Evolutionary conservation across 2,113 vertebrate species (phyloP).

Genomic region (Vanacampus margaritifer): DNA sequence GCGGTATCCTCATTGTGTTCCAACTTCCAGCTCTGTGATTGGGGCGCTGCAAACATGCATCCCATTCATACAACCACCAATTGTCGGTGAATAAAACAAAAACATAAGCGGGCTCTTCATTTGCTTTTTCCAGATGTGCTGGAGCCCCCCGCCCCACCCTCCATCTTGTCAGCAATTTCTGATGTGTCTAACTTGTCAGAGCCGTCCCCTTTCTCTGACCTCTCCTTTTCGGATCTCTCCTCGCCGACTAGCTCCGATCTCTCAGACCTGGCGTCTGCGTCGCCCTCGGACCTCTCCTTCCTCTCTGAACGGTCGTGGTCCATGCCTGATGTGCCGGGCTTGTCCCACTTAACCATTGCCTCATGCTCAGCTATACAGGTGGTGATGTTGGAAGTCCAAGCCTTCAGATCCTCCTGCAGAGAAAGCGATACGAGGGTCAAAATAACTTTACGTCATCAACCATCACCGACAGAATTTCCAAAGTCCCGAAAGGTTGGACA

Average conservation of each 20-base stretch:
- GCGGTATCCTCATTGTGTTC: constrained; percentile 46
- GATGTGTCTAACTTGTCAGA: constrained; percentile 75
- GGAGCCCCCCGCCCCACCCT: constrained; percentile 71
- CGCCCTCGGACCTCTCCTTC: constrained; percentile 72
- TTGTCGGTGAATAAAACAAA: constrained; percentile 50
- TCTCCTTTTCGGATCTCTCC: constrained; percentile 69
- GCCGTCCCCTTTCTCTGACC: constrained; percentile 73
- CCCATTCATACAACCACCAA: constrained; percentile 26
- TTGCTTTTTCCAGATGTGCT: constrained; percentile 77
- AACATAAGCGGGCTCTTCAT: constrained; percentile 56
- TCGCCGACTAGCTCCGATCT: constrained; percentile 67
- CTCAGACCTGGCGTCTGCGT: constrained; percentile 69
- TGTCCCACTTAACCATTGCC: constrained; percentile 69
- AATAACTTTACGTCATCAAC: too few species aligned
- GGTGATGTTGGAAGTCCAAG: constrained; percentile 72
- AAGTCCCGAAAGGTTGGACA: too few species aligned
- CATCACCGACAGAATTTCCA: too few species aligned
- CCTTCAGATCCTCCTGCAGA: constrained; percentile 71
- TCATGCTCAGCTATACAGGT: constrained; percentile 64
- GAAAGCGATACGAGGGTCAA: neutral
- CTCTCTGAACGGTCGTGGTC: constrained; percentile 73
- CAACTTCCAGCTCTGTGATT: constrained; percentile 34
- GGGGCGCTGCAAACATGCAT: constrained; percentile 59
- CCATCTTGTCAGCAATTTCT: constrained; percentile 67
- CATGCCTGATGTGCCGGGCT: constrained; percentile 69